phyloP scores from a whole-genome alignment of 2,113 vertebrate species.

The Sterna hirundo region DNA sequence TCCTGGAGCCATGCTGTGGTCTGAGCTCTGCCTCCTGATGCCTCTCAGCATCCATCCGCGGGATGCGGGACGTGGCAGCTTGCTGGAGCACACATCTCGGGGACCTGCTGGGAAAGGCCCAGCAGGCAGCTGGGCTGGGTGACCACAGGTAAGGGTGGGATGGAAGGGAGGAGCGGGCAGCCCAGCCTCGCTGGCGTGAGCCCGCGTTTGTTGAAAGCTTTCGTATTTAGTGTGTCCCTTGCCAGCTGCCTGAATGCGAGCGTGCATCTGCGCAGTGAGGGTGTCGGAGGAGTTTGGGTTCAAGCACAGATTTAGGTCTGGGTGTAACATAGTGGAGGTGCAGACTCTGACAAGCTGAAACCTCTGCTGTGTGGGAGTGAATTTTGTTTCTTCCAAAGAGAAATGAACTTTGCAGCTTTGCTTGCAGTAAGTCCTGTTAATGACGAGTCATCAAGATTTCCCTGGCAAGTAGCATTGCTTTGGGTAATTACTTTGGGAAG shows the following conservation, averaged over 20 bases:
- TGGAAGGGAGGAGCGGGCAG: neutral
- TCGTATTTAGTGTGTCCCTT: rapidly evolving
- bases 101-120: neutral
- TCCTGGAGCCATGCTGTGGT: neutral
- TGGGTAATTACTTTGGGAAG: neutral
- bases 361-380: neutral
- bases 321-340: neutral
- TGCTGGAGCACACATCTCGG: neutral
- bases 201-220: neutral
- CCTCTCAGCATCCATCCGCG: neutral
- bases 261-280: rapidly evolving
- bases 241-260: neutral
- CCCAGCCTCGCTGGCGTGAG: neutral
- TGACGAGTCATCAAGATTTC: neutral
- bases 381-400: neutral
- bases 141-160: neutral
- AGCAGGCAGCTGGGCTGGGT: neutral
- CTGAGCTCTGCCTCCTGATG: neutral
- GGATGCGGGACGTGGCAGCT: neutral
- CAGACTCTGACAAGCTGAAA: neutral
- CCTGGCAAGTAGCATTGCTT: neutral
- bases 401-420: neutral
- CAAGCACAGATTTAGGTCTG: neutral
- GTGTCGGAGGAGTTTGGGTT: neutral
- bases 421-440: neutral